Conservation (phyloP, 2,797 vertebrate genomes). For the Decapterus maruadsi region DNA sequence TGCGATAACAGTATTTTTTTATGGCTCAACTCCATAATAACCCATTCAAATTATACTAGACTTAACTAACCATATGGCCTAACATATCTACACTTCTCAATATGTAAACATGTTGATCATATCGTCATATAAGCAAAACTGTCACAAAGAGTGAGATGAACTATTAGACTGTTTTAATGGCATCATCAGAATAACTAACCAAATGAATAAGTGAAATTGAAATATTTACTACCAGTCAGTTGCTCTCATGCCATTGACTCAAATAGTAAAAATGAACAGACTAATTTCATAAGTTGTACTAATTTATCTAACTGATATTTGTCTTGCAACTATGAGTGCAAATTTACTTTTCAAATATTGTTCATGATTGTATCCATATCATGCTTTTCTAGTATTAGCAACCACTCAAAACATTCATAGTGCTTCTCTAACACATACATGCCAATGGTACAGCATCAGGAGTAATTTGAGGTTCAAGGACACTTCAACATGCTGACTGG, state of each 20-base stretch:
- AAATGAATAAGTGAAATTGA: background rate
- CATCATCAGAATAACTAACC: background rate
- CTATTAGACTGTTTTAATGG: background rate
- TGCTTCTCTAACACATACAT: too few relatives aligned
- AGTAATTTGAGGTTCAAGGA: too few relatives aligned
- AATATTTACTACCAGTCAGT: too few relatives aligned
- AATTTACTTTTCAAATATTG: background rate
- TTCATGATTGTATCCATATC: too few relatives aligned
- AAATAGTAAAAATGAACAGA: background rate
- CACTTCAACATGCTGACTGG: too few relatives aligned
- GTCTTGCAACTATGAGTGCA: background rate
- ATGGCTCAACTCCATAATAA: background rate
- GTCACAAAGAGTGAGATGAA: background rate
- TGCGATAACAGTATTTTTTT: constrained; percentile 25
- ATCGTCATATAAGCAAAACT: background rate
- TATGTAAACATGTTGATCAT: background rate
- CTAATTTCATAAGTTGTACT: background rate
- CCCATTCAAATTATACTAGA: background rate
- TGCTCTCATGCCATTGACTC: background rate
- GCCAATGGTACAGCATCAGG: too few relatives aligned
- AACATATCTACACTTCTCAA: background rate
- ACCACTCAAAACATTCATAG: too few relatives aligned
- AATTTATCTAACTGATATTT: background rate
- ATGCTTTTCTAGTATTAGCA: too few relatives aligned
- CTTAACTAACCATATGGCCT: background rate